Percentiles rank a stretch among this genome's conserved stretches.
Conservation (phyloP, 2,113 vertebrate species). For the Raja brachyura region DNA sequence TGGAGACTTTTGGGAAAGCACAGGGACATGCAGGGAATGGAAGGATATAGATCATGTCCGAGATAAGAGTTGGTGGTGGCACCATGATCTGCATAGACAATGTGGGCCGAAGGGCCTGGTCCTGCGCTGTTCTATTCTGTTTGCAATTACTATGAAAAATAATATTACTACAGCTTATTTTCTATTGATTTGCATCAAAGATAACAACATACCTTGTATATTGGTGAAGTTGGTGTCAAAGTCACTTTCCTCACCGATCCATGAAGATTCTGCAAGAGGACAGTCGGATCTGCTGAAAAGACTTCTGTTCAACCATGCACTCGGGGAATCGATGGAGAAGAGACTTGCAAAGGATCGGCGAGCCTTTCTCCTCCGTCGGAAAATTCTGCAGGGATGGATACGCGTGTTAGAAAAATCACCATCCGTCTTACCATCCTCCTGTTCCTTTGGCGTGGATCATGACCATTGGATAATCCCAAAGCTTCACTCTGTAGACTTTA, state of each 20-base stretch:
- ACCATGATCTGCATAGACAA: no score
- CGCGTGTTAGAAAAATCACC: neutral
- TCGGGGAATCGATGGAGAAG: neutral
- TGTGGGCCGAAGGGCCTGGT: no score
- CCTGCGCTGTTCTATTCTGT: no score
- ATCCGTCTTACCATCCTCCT: neutral
- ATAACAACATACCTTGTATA: neutral
- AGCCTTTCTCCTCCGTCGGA: neutral
- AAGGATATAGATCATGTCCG: no score
- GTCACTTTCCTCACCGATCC: conserved; percentile 20
- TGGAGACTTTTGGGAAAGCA: no score
- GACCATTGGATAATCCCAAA: neutral
- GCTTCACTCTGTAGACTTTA: no score
- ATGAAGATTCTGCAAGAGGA: conserved; percentile 32
- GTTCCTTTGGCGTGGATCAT: neutral
- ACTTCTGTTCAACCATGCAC: neutral
- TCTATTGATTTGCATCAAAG: neutral
- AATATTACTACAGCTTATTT: neutral
- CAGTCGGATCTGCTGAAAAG: neutral
- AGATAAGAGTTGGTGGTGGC: no score
- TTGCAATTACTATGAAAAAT: no score
- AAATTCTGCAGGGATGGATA: neutral
- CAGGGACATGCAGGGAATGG: no score
- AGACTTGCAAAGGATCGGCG: conserved; percentile 19
- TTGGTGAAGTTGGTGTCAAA: conserved; percentile 11